These are phyloP conservation scores for Drosophila rufa DNA, from an alignment of 1,140 invertebrate genomes.

Conservation along the genomic window DNA sequence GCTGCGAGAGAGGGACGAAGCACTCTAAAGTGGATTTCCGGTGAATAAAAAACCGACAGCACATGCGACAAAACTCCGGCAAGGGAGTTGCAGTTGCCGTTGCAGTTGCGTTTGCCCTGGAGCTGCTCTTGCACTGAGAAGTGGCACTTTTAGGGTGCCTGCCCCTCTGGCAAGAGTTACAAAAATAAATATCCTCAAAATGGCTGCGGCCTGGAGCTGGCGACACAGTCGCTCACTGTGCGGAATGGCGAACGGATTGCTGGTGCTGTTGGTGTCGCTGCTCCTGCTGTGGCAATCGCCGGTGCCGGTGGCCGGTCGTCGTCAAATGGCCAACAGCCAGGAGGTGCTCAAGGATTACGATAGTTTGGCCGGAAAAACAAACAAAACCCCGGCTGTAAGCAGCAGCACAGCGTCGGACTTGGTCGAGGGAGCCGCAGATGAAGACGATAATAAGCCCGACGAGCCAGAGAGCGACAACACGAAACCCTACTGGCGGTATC, in stretches of 20 bases:
- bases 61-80: conserved; percentile 63
- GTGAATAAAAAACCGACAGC: conserved; percentile 74
- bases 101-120: conserved; percentile 12
- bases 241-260: conserved; percentile 25
- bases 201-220: conserved; percentile 26
- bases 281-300: conserved; percentile 18
- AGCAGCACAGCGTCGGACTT: conserved; percentile 27
- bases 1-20: conserved; percentile 27
- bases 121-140: conserved; percentile 15
- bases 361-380: conserved; percentile 39
- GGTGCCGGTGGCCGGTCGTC: conserved; percentile 19
- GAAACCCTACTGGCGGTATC: conserved; percentile 60
- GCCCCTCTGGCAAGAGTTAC: conserved; percentile 54
- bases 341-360: conserved; percentile 81
- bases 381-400: background rate
- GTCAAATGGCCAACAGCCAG: conserved; percentile 51
- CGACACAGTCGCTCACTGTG: conserved; percentile 29
- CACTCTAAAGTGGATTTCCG: conserved; percentile 82
- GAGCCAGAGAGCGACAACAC: conserved; percentile 15
- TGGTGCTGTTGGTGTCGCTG: conserved; percentile 32
- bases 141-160: conserved; percentile 31
- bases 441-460: conserved; percentile 38
- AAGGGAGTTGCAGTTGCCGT: conserved; percentile 49
- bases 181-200: conserved; percentile 72
- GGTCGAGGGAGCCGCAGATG: conserved; percentile 29